These are phyloP conservation scores for Gyrodactylus bullatarudis DNA, from an alignment of 1,140 invertebrate genomes.

Conservation along the genomic window DNA sequence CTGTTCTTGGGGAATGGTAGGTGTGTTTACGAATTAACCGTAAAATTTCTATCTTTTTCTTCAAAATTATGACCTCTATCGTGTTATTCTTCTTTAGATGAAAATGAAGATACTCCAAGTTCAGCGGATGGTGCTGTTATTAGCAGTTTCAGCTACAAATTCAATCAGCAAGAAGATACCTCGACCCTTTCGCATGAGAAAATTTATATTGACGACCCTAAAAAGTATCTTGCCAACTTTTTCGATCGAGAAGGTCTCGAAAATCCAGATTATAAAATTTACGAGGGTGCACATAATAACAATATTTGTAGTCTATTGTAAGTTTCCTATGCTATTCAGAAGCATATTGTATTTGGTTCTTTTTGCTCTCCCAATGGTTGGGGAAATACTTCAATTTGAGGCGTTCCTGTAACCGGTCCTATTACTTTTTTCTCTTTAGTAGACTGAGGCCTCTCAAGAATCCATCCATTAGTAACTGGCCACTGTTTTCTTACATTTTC, in stretches of 20 bases:
- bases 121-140: neutral
- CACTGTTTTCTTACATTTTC: no score
- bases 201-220: slow-evolving; percentile 55
- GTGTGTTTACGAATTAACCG: no score
- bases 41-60: no score
- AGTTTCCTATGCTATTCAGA: neutral
- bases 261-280: neutral
- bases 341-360: neutral
- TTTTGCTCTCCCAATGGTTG: neutral
- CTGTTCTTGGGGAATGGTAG: slow-evolving; percentile 9
- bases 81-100: no score
- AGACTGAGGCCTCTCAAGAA: no score
- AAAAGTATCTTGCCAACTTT: slow-evolving; percentile 62
- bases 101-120: slow-evolving; percentile 20
- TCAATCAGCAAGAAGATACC: neutral
- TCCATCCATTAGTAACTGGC: no score
- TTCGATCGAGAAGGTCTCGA: slow-evolving; percentile 68
- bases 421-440: no score
- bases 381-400: no score
- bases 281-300: neutral
- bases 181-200: slow-evolving; percentile 32
- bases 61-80: no score
- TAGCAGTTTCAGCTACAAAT: neutral
- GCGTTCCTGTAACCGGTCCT: no score
- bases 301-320: neutral